phyloP scores from a whole-genome alignment of 2,113 vertebrate genomes.

The Rhodinocichla rosea region DNA sequence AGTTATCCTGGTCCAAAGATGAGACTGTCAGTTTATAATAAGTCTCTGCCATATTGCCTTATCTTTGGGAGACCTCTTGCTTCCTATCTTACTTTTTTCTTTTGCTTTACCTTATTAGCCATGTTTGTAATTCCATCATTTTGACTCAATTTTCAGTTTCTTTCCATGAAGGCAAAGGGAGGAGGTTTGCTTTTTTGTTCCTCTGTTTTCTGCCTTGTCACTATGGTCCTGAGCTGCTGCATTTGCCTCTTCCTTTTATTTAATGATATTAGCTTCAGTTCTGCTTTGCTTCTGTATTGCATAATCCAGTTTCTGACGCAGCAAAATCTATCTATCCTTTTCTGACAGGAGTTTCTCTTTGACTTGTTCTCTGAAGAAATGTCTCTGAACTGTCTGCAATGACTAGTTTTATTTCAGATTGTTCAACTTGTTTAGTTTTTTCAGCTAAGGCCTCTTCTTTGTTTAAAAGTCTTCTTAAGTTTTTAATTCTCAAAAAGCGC shows the following conservation, averaged over 20 bases:
- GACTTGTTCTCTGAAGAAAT: neutral
- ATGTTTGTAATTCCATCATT: neutral
- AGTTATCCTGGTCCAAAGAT: neutral
- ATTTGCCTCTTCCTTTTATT: neutral
- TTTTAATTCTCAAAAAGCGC: neutral
- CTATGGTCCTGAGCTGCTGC: neutral
- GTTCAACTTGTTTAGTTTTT: neutral
- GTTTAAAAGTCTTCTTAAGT: neutral
- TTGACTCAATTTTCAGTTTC: neutral
- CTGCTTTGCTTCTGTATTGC: neutral
- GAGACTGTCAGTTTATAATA: neutral
- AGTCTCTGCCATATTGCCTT: neutral
- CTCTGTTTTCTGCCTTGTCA: neutral
- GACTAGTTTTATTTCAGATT: neutral
- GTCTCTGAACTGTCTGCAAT: neutral
- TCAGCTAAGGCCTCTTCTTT: neutral
- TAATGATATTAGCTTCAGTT: neutral
- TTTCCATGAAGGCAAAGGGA: neutral
- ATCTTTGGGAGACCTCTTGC: neutral
- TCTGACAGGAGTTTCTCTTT: conserved; percentile 17
- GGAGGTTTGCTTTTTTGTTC: neutral
- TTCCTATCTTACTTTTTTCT: neutral
- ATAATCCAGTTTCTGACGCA: neutral
- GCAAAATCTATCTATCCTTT: neutral
- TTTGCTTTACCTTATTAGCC: neutral